These are phyloP conservation scores for Lucifuga dentata DNA, from an alignment of 2,113 vertebrate genomes.

Conservation along the genomic window DNA sequence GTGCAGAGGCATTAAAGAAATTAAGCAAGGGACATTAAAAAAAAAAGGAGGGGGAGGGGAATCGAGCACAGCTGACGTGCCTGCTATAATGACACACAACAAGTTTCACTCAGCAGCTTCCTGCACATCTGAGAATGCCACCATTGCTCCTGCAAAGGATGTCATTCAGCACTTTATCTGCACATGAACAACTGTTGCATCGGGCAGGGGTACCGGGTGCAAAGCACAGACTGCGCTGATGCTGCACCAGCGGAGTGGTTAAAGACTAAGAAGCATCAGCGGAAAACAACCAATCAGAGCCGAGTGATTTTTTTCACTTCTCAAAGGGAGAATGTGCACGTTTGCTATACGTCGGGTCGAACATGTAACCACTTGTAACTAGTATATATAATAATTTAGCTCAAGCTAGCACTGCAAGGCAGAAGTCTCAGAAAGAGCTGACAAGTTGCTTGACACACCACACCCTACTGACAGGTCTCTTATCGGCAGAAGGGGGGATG, in stretches of 20 bases:
- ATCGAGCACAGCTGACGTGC: constrained; percentile 53
- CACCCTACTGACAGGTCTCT: constrained; percentile 67
- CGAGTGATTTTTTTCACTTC: no score
- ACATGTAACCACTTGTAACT: constrained; percentile 8
- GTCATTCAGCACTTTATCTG: constrained; percentile 62
- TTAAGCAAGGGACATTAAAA: constrained; percentile 21
- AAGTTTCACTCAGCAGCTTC: constrained; percentile 47
- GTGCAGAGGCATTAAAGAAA: constrained; percentile 24
- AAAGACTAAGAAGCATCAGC: not conserved
- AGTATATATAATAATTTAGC: not conserved
- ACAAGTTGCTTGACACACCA: constrained; percentile 62
- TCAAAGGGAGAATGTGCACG: no score
- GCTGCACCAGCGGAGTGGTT: not conserved
- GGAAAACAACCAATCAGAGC: not conserved
- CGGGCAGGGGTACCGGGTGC: constrained; percentile 20
- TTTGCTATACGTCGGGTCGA: not conserved
- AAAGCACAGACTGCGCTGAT: constrained; percentile 6
- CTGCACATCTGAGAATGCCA: constrained; percentile 34
- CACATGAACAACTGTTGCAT: constrained; percentile 34
- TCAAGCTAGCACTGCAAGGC: constrained; percentile 11
- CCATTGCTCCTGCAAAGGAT: constrained; percentile 48
- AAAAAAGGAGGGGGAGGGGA: not conserved
- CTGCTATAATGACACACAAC: constrained; percentile 40
- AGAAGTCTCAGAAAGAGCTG: constrained; percentile 21
- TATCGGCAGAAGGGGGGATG: constrained; percentile 71